Evolutionary conservation across 2,797 vertebrate genomes (phyloP).

Genomic region (Paguma larvata): DNA sequence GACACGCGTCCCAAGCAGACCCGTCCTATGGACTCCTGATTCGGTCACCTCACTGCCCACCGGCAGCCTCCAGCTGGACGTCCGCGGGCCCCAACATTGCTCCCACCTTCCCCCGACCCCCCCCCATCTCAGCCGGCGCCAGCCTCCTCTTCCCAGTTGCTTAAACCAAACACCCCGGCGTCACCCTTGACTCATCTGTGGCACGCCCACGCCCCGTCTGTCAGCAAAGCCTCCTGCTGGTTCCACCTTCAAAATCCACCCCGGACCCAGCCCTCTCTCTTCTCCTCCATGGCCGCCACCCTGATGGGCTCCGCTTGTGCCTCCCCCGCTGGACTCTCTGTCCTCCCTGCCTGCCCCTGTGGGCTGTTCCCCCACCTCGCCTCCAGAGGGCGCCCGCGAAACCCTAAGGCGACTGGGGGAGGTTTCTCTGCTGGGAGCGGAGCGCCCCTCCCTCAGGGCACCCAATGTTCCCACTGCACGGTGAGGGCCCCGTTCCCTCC

Average conservation of each 20-base stretch:
- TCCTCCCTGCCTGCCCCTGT: no score
- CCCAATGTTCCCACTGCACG: not conserved
- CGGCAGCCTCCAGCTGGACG: not conserved
- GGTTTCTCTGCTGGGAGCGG: accelerated
- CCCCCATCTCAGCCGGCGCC: not conserved
- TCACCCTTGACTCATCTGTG: not conserved
- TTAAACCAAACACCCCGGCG: not conserved
- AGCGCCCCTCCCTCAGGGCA: not conserved
- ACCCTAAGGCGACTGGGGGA: not conserved
- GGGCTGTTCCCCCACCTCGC: not conserved
- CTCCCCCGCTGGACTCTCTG: not conserved
- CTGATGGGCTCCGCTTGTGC: accelerated
- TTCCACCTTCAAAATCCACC: not conserved
- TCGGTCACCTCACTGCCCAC: not conserved
- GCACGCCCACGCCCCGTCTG: not conserved
- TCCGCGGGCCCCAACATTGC: not conserved
- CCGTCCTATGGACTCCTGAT: not conserved
- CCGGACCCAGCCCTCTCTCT: not conserved
- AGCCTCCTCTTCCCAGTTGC: not conserved
- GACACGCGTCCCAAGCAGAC: not conserved
- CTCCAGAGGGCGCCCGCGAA: not conserved
- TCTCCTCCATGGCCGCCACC: accelerated
- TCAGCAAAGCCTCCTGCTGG: not conserved
- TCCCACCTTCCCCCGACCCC: accelerated
- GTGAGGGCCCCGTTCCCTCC: not conserved